A percentile compares a stretch with the other conserved stretches of the same genome.
phyloP scores from a whole-genome alignment of 2,888 invertebrate species.

The Philopedon plagiatum region DNA sequence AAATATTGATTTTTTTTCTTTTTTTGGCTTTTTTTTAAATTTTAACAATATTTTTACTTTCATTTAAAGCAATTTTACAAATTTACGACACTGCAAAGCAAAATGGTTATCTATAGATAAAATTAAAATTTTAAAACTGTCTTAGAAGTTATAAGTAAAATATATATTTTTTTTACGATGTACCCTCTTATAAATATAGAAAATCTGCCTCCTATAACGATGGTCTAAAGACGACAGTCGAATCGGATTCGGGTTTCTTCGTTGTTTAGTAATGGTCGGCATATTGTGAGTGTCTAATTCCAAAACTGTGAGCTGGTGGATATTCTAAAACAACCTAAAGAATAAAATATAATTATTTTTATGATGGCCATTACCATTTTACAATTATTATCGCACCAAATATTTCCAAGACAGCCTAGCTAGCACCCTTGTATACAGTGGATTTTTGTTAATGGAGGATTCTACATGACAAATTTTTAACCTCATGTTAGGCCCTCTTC shows the following conservation, averaged over 20 bases:
- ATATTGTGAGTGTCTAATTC: slow-evolving; percentile 89
- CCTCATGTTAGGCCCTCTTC: too few relatives aligned
- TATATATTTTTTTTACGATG: slow-evolving; percentile 21
- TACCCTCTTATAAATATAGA: slow-evolving; percentile 41
- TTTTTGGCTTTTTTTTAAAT: slow-evolving; percentile 7
- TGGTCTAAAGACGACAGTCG: slow-evolving; percentile 53
- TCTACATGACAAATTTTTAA: too few relatives aligned
- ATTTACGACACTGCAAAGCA: slow-evolving; percentile 16
- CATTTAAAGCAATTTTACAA: slow-evolving; percentile 33
- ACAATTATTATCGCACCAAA: too few relatives aligned
- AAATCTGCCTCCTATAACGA: slow-evolving; percentile 27
- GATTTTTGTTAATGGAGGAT: too few relatives aligned
- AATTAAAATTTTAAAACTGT: background rate
- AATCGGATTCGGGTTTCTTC: slow-evolving; percentile 49
- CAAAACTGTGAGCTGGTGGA: slow-evolving; percentile 83
- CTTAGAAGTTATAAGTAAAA: background rate
- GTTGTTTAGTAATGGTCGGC: slow-evolving; percentile 68
- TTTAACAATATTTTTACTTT: slow-evolving; percentile 16
- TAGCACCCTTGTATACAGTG: too few relatives aligned
- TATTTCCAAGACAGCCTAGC: background rate
- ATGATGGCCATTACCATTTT: background rate
- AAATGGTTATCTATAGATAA: slow-evolving; percentile 14
- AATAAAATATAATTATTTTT: slow-evolving; percentile 10
- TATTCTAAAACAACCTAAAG: slow-evolving; percentile 75
- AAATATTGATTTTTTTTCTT: slow-evolving; percentile 4